Conservation (phyloP, 2,113 vertebrate genomes). For the Copsychus sechellarum region DNA sequence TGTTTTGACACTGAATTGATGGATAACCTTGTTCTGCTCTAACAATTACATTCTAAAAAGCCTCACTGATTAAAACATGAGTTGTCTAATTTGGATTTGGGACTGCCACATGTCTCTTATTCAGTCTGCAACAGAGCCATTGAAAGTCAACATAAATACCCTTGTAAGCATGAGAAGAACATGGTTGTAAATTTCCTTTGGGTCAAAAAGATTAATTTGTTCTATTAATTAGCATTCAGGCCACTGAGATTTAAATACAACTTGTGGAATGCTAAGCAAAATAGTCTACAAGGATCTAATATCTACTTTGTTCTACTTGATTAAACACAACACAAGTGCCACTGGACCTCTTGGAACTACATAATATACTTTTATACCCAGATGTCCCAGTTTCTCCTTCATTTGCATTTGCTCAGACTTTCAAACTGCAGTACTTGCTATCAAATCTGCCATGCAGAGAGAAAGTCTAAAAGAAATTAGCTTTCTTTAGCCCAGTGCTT, state of each 20-base stretch:
- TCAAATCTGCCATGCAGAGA: conserved; percentile 35
- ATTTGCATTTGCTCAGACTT: conserved; percentile 56
- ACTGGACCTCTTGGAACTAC: conserved; percentile 56
- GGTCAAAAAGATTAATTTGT: conserved; percentile 67
- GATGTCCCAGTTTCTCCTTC: conserved; percentile 53
- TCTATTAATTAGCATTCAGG: conserved; percentile 43
- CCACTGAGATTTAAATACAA: conserved; percentile 46
- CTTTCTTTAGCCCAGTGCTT: neutral
- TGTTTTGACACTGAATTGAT: neutral
- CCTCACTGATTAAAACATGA: conserved; percentile 5
- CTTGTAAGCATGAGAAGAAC: conserved; percentile 46
- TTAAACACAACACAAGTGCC: conserved; percentile 54
- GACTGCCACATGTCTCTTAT: neutral
- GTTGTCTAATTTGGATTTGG: conserved; percentile 12
- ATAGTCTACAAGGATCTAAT: conserved; percentile 46
- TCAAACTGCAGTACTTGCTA: neutral
- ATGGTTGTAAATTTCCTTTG: conserved; percentile 62
- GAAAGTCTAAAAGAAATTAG: conserved; percentile 4
- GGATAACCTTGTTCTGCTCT: neutral
- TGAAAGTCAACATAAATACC: conserved; percentile 50
- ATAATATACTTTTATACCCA: conserved; percentile 51
- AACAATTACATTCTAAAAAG: conserved; percentile 1
- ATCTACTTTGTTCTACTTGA: conserved; percentile 56
- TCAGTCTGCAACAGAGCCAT: neutral
- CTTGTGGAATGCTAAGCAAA: conserved; percentile 60